Conservation (phyloP, 2,113 vertebrate genomes). For the Misgurnus anguillicaudatus region DNA sequence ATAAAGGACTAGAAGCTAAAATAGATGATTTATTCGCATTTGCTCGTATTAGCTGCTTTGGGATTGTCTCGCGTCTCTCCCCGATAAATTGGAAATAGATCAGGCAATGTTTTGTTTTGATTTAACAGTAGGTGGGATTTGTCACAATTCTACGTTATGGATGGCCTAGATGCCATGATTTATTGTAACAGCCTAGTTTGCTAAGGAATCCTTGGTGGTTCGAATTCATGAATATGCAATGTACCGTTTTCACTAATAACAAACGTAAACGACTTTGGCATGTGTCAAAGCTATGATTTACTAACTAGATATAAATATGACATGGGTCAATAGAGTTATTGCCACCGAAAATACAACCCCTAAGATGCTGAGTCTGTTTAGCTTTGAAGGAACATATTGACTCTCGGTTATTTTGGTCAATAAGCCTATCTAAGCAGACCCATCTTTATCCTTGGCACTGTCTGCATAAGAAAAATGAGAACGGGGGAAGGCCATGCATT, state of each 20-base stretch:
- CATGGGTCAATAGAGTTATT: conserved; percentile 68
- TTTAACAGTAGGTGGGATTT: background rate
- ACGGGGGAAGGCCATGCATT: conserved; percentile 69
- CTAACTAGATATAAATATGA: conserved; percentile 59
- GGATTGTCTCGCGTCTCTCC: background rate
- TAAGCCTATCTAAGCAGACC: conserved; percentile 74
- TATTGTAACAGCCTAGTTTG: background rate
- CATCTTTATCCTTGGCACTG: conserved; percentile 74
- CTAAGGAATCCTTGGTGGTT: background rate
- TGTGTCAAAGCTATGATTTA: conserved; percentile 46
- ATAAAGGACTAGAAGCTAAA: conserved; percentile 37
- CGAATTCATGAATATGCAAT: conserved; percentile 19
- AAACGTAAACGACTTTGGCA: conserved; percentile 40
- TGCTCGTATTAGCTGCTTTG: background rate
- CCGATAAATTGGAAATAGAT: conserved; percentile 27
- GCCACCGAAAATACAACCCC: conserved; percentile 67
- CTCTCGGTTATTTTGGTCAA: conserved; percentile 77
- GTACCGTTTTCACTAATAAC: conserved; percentile 36
- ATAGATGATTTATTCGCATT: conserved; percentile 40
- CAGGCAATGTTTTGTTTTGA: conserved; percentile 14
- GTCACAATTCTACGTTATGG: background rate
- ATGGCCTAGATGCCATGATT: conserved; percentile 2
- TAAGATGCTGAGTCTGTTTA: conserved; percentile 64
- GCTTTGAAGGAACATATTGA: conserved; percentile 76
- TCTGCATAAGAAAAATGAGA: conserved; percentile 74